Percentiles rank a stretch among this genome's conserved stretches.
Evolutionary conservation across 2,888 invertebrate genomes (phyloP).

Genomic region (Sphecodes monilicornis): DNA sequence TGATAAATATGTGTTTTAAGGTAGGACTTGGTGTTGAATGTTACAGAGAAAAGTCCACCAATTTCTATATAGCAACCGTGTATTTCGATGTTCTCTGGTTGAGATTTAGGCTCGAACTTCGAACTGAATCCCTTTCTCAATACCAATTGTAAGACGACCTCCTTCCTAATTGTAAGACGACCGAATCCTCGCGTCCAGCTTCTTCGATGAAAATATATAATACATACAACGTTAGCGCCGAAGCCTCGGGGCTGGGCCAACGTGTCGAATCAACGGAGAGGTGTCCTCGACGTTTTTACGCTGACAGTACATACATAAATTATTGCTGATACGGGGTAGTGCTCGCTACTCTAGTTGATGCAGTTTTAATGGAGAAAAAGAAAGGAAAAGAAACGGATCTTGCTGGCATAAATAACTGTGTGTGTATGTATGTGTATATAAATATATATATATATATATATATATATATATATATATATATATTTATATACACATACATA

Average conservation of each 20-base stretch:
- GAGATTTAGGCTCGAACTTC: not conserved
- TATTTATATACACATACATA: too few relatives aligned
- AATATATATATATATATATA: too few relatives aligned
- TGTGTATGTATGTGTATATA: too few relatives aligned
- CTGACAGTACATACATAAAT: conserved; percentile 10
- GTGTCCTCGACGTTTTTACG: not conserved
- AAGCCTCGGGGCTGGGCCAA: not conserved
- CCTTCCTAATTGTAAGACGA: not conserved
- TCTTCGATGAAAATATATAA: not conserved
- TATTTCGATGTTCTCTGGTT: not conserved
- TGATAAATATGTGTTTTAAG: conserved; percentile 25
- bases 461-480: too few relatives aligned
- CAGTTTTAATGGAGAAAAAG: conserved; percentile 15
- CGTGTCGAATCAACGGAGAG: not conserved
- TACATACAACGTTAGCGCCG: not conserved
- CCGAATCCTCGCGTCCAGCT: not conserved
- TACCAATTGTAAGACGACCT: not conserved
- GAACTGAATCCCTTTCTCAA: not conserved
- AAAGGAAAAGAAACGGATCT: conserved; percentile 12
- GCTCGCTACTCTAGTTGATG: conserved; percentile 22
- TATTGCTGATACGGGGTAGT: conserved; percentile 25
- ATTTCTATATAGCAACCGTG: not conserved
- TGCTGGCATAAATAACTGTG: conserved; percentile 24
- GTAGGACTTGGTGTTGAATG: not conserved
- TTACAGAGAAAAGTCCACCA: not conserved